Evolutionary conservation across 2,888 invertebrate genomes (phyloP).

Genomic region (Cerastoderma edule): DNA sequence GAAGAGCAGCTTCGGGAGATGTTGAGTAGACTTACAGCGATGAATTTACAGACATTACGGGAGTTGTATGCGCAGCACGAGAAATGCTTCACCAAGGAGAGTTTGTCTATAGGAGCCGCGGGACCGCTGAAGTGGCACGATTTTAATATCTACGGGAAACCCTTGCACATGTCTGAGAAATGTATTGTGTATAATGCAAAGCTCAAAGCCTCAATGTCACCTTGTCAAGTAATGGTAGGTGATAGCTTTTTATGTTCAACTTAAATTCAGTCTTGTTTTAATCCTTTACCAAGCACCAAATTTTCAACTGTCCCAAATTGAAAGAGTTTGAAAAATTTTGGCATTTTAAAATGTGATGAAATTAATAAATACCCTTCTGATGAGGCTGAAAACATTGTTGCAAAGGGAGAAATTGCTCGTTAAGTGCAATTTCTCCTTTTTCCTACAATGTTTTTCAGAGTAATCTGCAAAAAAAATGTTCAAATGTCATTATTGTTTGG

Average conservation of each 20-base stretch:
- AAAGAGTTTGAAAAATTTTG: no score
- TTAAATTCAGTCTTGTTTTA: no score
- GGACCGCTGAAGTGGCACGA: constrained; percentile 77
- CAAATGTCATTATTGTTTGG: no score
- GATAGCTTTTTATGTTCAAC: no score
- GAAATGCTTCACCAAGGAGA: constrained; percentile 70
- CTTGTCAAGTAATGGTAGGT: constrained; percentile 77
- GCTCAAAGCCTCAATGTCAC: constrained; percentile 64
- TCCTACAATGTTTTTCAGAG: not conserved
- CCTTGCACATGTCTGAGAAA: constrained; percentile 75
- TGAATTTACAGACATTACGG: constrained; percentile 74
- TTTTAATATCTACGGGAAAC: constrained; percentile 77
- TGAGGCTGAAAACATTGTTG: not conserved
- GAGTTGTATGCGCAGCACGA: constrained; percentile 77
- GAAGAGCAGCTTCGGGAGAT: constrained; percentile 74
- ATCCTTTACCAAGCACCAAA: no score
- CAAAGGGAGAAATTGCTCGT: not conserved
- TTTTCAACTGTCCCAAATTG: no score
- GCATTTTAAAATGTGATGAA: no score
- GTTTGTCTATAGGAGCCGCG: constrained; percentile 59
- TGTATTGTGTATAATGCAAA: constrained; percentile 78
- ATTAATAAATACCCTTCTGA: no score
- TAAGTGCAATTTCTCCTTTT: not conserved
- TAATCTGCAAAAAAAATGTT: no score
- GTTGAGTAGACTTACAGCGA: constrained; percentile 69